Evolutionary conservation across 2,888 invertebrate species (phyloP).

Genomic region (Adelognathus sp.): DNA sequence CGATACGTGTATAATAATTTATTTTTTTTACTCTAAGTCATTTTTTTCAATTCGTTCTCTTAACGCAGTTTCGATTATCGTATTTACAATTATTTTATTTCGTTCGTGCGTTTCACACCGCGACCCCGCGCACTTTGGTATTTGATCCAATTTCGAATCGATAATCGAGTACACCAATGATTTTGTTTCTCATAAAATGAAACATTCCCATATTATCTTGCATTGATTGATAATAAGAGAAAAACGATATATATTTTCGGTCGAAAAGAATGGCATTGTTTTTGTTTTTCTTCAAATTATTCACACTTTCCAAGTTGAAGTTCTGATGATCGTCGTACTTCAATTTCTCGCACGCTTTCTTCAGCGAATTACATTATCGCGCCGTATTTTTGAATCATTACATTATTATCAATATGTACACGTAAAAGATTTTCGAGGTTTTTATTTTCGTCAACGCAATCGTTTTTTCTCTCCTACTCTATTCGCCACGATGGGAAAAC

Average conservation of each 20-base stretch:
- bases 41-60: conserved; percentile 15
- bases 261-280: neutral
- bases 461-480: neutral
- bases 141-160: conserved; percentile 66
- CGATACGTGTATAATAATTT: conserved; percentile 48
- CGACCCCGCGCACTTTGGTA: conserved; percentile 73
- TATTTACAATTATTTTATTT: conserved; percentile 70
- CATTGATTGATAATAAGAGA: neutral
- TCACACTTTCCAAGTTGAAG: neutral
- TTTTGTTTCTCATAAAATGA: neutral
- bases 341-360: neutral
- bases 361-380: conserved; percentile 18
- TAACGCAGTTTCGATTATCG: conserved; percentile 18
- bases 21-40: conserved; percentile 43
- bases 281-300: neutral
- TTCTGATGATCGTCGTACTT: conserved; percentile 3
- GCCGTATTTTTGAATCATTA: neutral
- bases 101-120: conserved; percentile 67
- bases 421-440: conserved; percentile 14
- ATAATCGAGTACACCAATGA: neutral
- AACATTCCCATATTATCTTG: neutral
- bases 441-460: neutral
- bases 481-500: neutral
- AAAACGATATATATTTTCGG: neutral
- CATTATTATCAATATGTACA: conserved; percentile 2